Conservation (phyloP, 2,888 invertebrate species). For the Hanleya hanleyi region DNA sequence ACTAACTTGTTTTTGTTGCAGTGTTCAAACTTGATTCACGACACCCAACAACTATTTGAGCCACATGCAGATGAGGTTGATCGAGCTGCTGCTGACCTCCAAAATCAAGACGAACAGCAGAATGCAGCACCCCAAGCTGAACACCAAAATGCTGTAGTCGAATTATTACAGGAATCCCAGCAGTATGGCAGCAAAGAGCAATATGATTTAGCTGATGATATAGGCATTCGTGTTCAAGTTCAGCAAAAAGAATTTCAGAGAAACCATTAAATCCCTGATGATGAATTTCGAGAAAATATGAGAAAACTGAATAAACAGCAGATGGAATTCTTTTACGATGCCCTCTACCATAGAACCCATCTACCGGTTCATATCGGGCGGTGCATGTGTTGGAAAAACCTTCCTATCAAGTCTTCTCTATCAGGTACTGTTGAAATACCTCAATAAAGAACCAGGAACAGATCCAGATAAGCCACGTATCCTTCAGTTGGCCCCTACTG, state of each 20-base stretch:
- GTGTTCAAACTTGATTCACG: not conserved
- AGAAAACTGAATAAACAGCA: conserved; percentile 36
- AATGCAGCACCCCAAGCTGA: not conserved
- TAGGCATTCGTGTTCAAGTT: not conserved
- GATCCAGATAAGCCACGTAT: not conserved
- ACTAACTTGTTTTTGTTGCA: not conserved
- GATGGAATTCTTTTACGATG: conserved; percentile 33
- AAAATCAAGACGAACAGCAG: not conserved
- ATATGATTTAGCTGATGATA: not conserved
- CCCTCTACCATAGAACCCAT: conserved; percentile 26
- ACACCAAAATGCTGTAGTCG: not conserved
- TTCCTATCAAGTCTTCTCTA: not conserved
- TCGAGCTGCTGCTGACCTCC: not conserved
- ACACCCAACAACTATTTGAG: not conserved
- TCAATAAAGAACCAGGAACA: not conserved
- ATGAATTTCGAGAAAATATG: conserved; percentile 34
- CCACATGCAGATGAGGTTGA: not conserved
- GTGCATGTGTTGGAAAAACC: conserved; percentile 12
- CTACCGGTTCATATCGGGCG: not conserved
- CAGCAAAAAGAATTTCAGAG: not conserved
- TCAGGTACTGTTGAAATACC: not conserved
- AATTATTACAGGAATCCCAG: not conserved
- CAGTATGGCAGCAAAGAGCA: not conserved
- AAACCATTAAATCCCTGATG: conserved; percentile 30
- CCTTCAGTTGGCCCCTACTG: conserved; percentile 6